phyloP scores from a whole-genome alignment of 2,113 vertebrate species.

The Myrmophylax atrothorax region DNA sequence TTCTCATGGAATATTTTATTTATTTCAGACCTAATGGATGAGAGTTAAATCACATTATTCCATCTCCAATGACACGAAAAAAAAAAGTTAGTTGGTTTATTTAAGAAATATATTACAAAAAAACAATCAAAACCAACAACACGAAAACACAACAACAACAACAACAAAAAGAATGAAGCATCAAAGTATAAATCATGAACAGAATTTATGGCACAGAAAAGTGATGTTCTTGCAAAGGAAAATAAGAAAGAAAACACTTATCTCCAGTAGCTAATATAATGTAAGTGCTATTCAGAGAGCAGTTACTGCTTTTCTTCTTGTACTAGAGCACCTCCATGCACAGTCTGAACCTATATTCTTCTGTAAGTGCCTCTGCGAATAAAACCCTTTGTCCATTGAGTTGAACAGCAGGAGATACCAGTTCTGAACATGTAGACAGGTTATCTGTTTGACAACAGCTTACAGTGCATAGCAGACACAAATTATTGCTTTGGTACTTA shows the following conservation, averaged over 20 bases:
- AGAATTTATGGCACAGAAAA: conserved; percentile 55
- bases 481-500: conserved; percentile 32
- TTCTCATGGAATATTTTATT: conserved; percentile 47
- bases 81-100: conserved; percentile 66
- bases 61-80: conserved; percentile 62
- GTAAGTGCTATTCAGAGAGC: conserved; percentile 48
- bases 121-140: background rate
- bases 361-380: conserved; percentile 19
- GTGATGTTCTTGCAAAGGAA: conserved; percentile 17
- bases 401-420: conserved; percentile 37
- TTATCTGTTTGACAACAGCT: conserved; percentile 59
- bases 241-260: background rate
- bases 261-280: conserved; percentile 33
- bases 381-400: conserved; percentile 56
- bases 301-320: conserved; percentile 27
- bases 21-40: conserved; percentile 55
- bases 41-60: conserved; percentile 46
- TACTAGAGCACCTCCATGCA: conserved; percentile 29
- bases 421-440: conserved; percentile 16
- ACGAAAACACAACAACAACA: no score
- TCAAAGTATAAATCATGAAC: conserved; percentile 45
- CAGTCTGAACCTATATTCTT: conserved; percentile 43
- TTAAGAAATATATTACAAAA: conserved; percentile 60
- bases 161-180: background rate
- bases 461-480: background rate